Conservation (phyloP, 2,113 vertebrate genomes). For the Caloenas nicobarica region DNA sequence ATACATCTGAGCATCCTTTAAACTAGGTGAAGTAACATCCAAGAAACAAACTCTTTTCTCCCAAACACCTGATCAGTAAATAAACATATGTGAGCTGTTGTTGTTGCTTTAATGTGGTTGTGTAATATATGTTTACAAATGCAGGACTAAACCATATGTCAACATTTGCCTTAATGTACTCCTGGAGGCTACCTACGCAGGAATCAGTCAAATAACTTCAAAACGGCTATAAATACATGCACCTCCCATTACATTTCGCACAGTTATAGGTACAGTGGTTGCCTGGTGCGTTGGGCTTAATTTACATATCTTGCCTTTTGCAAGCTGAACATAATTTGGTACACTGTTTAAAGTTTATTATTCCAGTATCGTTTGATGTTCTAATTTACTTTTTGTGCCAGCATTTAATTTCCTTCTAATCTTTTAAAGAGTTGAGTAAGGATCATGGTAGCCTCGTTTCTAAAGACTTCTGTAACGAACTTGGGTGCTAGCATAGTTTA, state of each 20-base stretch:
- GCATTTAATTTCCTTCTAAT: constrained; percentile 59
- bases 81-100: constrained; percentile 34
- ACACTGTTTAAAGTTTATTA: constrained; percentile 67
- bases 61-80: constrained; percentile 43
- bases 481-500: constrained; percentile 30
- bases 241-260: constrained; percentile 53
- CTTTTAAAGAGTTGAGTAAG: constrained; percentile 55
- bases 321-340: constrained; percentile 68
- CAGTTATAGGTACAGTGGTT: constrained; percentile 45
- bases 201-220: constrained; percentile 49
- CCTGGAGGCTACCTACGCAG: constrained; percentile 16
- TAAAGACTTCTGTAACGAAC: constrained; percentile 20
- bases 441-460: constrained; percentile 37
- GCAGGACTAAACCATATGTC: constrained; percentile 46
- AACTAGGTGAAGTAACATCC: neutral
- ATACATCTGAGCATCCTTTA: neutral
- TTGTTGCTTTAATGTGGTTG: constrained; percentile 34
- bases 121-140: constrained; percentile 30
- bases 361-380: constrained; percentile 65
- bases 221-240: constrained; percentile 4
- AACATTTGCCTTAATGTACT: constrained; percentile 43
- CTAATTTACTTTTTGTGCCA: constrained; percentile 57
- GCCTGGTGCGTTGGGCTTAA: constrained; percentile 30
- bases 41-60: constrained; percentile 20
- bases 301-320: constrained; percentile 71